Evolutionary conservation across 2,888 invertebrate genomes (phyloP).

Genomic region (Gastracanthus pulcherrimus): DNA sequence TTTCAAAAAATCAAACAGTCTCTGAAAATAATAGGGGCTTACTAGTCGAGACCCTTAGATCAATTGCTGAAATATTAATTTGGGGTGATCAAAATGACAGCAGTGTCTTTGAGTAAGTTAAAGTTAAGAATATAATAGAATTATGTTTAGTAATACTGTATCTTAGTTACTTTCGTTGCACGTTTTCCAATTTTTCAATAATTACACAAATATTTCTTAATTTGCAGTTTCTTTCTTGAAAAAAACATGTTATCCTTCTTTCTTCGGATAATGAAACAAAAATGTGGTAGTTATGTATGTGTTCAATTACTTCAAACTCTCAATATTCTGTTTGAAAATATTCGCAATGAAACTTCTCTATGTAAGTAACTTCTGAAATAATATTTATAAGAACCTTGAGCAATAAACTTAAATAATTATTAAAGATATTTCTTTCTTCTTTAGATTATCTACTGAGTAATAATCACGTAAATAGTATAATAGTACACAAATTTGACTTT

Average conservation of each 20-base stretch:
- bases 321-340: slow-evolving; percentile 99
- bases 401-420: no score
- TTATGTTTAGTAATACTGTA: background rate
- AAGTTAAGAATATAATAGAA: background rate
- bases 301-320: slow-evolving; percentile 98
- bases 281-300: slow-evolving; percentile 97
- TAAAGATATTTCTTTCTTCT: slow-evolving; percentile 19
- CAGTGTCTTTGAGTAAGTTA: slow-evolving; percentile 98
- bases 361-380: slow-evolving; percentile 85
- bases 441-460: slow-evolving; percentile 98
- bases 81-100: slow-evolving; percentile 99
- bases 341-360: slow-evolving; percentile 98
- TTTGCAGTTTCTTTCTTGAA: slow-evolving; percentile 96
- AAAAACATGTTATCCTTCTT: slow-evolving; percentile 99
- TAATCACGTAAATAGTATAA: slow-evolving; percentile 99
- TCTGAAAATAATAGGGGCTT: slow-evolving; percentile 96
- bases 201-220: slow-evolving; percentile 40
- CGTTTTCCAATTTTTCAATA: no score
- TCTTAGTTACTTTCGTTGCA: no score
- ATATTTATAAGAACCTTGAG: background rate
- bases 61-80: slow-evolving; percentile 98
- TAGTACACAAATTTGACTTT: slow-evolving; percentile 99
- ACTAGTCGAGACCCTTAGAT: slow-evolving; percentile 96
- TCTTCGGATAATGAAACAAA: slow-evolving; percentile 97
- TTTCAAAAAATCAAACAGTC: slow-evolving; percentile 96